A percentile compares a stretch with the other conserved stretches of the same genome.
Evolutionary conservation across 2,113 vertebrate genomes (phyloP).

Genomic region (Smithornis capensis): DNA sequence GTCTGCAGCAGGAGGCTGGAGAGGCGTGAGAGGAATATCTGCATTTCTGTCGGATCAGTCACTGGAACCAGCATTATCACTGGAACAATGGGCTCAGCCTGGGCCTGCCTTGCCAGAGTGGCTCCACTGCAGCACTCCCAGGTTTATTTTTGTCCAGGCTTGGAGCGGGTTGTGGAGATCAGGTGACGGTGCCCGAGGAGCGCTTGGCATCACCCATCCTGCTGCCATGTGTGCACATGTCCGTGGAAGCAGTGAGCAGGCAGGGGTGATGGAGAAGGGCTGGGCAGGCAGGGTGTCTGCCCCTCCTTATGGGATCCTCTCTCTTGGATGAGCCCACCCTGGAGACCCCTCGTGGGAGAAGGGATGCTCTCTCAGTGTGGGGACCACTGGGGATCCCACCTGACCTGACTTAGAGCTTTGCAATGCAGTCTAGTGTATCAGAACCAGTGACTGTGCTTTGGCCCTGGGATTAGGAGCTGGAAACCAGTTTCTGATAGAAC

Average conservation of each 20-base stretch:
- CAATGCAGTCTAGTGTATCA: neutral
- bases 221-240: neutral
- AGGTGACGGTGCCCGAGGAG: constrained; percentile 16
- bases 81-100: constrained; percentile 11
- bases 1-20: neutral
- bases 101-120: neutral
- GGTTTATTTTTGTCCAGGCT: constrained; percentile 25
- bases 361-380: neutral
- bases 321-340: neutral
- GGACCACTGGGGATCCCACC: neutral
- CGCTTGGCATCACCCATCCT: neutral
- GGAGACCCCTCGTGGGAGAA: accelerated
- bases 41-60: neutral
- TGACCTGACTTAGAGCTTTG: neutral
- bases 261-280: neutral
- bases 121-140: neutral
- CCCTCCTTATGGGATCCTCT: neutral
- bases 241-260: neutral
- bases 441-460: neutral
- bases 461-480: neutral
- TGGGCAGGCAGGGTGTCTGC: accelerated
- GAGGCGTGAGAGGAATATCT: neutral
- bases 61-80: neutral
- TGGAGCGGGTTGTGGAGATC: neutral
- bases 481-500: neutral